Conservation (phyloP, 2,888 invertebrate genomes). For the Cataglyphis cursor region DNA sequence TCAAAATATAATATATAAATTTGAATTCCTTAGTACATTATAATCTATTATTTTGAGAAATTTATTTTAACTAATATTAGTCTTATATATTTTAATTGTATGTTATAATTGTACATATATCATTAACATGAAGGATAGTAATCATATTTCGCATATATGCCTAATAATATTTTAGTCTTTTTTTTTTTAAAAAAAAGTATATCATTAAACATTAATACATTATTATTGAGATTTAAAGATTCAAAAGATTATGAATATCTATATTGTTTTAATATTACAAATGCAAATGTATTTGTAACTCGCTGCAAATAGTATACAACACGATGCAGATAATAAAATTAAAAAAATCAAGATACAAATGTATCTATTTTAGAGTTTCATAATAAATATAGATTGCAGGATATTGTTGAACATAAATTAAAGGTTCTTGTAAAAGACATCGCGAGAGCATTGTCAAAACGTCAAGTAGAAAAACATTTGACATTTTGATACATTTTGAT, state of each 20-base stretch:
- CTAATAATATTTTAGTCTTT: background rate
- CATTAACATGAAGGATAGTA: background rate
- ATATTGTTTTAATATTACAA: too few species aligned
- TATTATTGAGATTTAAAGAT: background rate
- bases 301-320: background rate
- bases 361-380: background rate
- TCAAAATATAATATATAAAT: background rate
- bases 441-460: background rate
- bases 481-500: constrained; percentile 25
- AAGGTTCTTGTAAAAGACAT: background rate
- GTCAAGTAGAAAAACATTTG: background rate
- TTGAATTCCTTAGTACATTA: background rate
- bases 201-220: background rate
- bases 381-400: background rate
- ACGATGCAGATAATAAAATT: background rate
- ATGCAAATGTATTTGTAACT: background rate
- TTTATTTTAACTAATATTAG: background rate
- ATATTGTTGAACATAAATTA: background rate
- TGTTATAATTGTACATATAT: background rate
- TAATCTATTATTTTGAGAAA: background rate
- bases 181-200: background rate
- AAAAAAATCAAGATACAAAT: background rate
- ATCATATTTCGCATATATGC: background rate
- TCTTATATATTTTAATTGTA: background rate
- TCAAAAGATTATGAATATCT: background rate